Base-by-base conservation (phyloP, 2,797 vertebrate species). In the Hozukius guyotensis region DNA sequence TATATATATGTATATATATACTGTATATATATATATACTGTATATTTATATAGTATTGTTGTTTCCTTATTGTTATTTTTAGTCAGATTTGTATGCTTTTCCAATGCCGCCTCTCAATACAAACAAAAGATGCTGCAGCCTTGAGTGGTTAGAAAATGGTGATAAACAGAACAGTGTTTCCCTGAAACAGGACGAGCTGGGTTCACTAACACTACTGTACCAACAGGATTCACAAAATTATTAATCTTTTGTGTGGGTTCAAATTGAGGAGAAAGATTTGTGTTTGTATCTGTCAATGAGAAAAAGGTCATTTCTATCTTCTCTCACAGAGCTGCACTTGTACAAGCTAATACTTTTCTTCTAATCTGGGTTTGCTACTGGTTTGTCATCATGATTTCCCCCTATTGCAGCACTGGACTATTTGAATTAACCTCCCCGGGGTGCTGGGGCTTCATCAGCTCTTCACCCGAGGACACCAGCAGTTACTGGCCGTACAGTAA, bases 401-500 rank as follows among this genome's bases (percentile, higher is more conserved):
- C 57, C 55, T 72, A 22, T 71, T 59, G 52, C 62, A 46, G 49
- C 53, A 61, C 76, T 63, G 64, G 52, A 80, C 72, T 71, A 77
- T 90, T 92, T 91, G 77, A 81, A 82, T 90, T 63, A 80, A 84
- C 87, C 75, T 80, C 78, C 36, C 63, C 12, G 79, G 88, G 82
- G 81, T 78, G 69, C 72, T 61, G 68, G 24, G 63, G 76, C 85
- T 91, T 89, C 88, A 88, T 89, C 77, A 69, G 80, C 80, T 80
- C 91, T 79, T 88, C 84, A 87, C 82, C 77, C 32, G 78, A 89
- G 84, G 89, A 89, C 83, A 83, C 70, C 69, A 71, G 75, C 84
- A 68, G 85, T 84, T 91, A 77, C 38, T 75, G 62, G 76, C 55
- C 6, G 14, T 29, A 71, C 76, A 74, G 75, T 77, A 73, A 86